Evolutionary conservation across 1,140 invertebrate genomes (phyloP), one percentile per base, ranked within the genome.

Genomic region (Leptonema lineaticorne): DNA sequence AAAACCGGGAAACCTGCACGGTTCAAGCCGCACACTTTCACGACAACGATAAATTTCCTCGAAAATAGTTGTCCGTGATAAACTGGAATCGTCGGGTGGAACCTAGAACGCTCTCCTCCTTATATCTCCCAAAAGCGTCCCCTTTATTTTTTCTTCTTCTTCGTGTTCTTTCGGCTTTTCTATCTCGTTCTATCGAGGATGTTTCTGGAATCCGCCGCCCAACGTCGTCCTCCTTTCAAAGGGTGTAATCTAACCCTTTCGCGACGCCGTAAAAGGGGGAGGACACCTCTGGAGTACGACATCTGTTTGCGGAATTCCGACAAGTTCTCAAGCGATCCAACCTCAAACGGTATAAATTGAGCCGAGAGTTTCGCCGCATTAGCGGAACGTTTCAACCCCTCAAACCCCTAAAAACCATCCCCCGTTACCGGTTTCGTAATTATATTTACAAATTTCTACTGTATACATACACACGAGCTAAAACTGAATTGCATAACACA

Each of bases 231-330:
- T n/a, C n/a, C n/a, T n/a, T n/a, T n/a, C n/a, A n/a, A n/a, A n/a
- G n/a, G n/a, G n/a, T n/a, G n/a, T n/a, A n/a, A n/a, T 16, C 37
- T 16, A 41, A 4, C 37, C 37, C 37, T 16, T 41, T 41, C 9
- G 37, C 37, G n/a, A n/a, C n/a, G n/a, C n/a, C n/a, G n/a, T n/a
- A n/a, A n/a, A n/a, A n/a, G n/a, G n/a, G n/a, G n/a, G n/a, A n/a
- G n/a, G n/a, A n/a, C n/a, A n/a, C n/a, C n/a, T n/a, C n/a, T n/a
- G n/a, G n/a, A 11, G 30, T 33, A 53, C 62, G 62, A 64, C 62
- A 64, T 64, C 62, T 64, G 62, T 64, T 64, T 64, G 62, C 62
- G 62, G 62, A 64, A 64, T 64, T 64, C 46, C 24, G 41, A 64
- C 62, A 64, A 64, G 41, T 64, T 64, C 46, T 8, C 27, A 64